Base-by-base conservation (phyloP, 1,140 invertebrate species). In the Zaprionus gabonicus region DNA sequence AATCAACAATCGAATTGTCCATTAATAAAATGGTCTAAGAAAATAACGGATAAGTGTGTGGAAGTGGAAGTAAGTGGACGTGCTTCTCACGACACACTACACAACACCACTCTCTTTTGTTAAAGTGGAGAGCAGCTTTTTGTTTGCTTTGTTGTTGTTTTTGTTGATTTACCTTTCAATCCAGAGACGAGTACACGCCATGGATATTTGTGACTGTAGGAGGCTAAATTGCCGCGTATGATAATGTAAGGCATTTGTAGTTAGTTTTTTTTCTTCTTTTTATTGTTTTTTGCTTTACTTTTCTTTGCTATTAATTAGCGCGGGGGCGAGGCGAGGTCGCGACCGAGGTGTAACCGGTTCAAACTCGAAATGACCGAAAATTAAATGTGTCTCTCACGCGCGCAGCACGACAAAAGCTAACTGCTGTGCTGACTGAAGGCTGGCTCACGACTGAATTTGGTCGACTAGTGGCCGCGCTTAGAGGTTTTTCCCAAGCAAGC, bases 101-200 rank as follows among this genome's bases (percentile, higher is more conserved):
- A 36, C 60, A 31, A 49, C 31, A 44, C 41, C 17, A 36, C 27
- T 46, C 41, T 17, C 41, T 44, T 17, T n/a, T 44, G 9, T 44
- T 2, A 60, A 20, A 15, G 59, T 17, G 25, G 28, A 20, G 56
- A 71, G 55, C 12, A 23, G 69, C 46, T 31, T 28, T 41, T 31
- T 57, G 49, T 56, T 80, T 69, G 53, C 56, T 36, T 34, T 59
- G 13, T 31, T 34, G 31, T 23, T 55, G 23, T 20, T 58, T 72
- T 73, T 53, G 31, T 51, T 66, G 67, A 76, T 71, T 92, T 93
- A 96, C 96, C 95, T 96, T 97, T 97, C 81, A 97, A 93, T 92
- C 96, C 96, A 88, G 96, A 97, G 79, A 97, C 96, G 82, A 97
- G 94, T 80, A 97, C 96, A 93, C 96, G 95, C 96, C 96, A 97